phyloP scores from a whole-genome alignment of 2,888 invertebrate genomes.

The Stratiomys singularior region DNA sequence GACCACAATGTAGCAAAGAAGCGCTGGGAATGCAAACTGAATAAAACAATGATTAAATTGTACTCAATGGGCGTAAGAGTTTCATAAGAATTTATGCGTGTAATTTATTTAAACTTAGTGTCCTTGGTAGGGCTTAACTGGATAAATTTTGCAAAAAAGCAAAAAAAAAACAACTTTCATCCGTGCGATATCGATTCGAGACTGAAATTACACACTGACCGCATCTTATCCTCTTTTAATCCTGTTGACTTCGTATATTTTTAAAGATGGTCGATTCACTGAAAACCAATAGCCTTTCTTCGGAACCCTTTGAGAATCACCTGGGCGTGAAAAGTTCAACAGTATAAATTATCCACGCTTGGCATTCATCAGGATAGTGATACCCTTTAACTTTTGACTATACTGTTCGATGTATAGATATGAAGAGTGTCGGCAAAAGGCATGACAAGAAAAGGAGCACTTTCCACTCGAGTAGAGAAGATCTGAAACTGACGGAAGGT shows the following conservation, averaged over 20 bases:
- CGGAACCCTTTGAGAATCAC: slow-evolving; percentile 2
- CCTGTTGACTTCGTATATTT: too few species aligned
- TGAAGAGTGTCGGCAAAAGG: neutral
- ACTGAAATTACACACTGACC: too few species aligned
- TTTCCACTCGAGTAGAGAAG: slow-evolving; percentile 19
- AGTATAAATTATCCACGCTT: slow-evolving; percentile 24
- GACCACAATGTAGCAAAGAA: neutral
- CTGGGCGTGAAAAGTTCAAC: slow-evolving; percentile 16
- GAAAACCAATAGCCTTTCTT: too few species aligned
- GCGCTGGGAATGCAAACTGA: neutral
- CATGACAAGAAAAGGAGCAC: neutral
- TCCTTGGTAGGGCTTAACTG: too few species aligned
- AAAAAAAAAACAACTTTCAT: too few species aligned
- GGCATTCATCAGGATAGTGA: slow-evolving; percentile 16
- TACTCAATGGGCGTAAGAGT: neutral
- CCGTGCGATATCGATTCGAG: too few species aligned
- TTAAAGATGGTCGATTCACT: too few species aligned
- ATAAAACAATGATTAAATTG: neutral
- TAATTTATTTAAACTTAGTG: too few species aligned
- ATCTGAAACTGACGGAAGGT: slow-evolving; percentile 17
- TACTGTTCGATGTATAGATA: neutral
- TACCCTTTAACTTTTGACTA: slow-evolving; percentile 4
- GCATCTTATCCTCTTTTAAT: too few species aligned
- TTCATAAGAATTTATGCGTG: neutral
- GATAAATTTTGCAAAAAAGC: too few species aligned